phyloP scores from a whole-genome alignment of 2,797 vertebrate genomes.

The Centropyge bicolor region DNA sequence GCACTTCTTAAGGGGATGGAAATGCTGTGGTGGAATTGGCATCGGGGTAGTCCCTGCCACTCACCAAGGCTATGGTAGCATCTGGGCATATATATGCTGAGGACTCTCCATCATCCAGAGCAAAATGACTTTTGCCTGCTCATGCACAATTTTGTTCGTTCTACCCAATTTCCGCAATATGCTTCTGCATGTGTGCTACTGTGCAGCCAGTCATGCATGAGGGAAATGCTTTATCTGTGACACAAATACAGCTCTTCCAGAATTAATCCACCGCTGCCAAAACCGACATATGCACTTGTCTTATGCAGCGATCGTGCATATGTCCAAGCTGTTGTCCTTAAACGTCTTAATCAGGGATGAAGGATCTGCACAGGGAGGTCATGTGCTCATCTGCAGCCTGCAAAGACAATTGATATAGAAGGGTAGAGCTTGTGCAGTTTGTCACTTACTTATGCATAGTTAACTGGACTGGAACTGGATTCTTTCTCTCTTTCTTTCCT shows the following conservation, averaged over 20 bases:
- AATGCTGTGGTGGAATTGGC: slow-evolving; percentile 53
- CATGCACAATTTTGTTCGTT: slow-evolving; percentile 14
- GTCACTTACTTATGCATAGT: background rate
- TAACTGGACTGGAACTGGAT: slow-evolving; percentile 8
- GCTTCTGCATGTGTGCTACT: slow-evolving; percentile 38
- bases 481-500: slow-evolving; percentile 11
- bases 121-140: slow-evolving; percentile 14
- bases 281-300: slow-evolving; percentile 53
- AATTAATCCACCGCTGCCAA: slow-evolving; percentile 54
- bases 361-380: slow-evolving; percentile 29
- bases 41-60: slow-evolving; percentile 25
- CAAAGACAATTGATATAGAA: background rate
- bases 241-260: slow-evolving; percentile 59
- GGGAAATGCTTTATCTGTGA: slow-evolving; percentile 54
- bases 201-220: slow-evolving; percentile 40
- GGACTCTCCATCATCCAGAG: slow-evolving; percentile 1
- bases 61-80: slow-evolving; percentile 19
- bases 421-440: background rate
- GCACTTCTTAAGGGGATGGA: slow-evolving; percentile 57
- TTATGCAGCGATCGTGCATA: slow-evolving; percentile 19
- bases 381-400: slow-evolving; percentile 12
- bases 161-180: slow-evolving; percentile 35
- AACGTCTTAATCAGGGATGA: slow-evolving; percentile 19
- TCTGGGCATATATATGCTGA: slow-evolving; percentile 1
- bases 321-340: slow-evolving; percentile 38